Base-by-base conservation (phyloP, 2,113 vertebrate genomes). In the human (Homo sapiens) region DNA sequence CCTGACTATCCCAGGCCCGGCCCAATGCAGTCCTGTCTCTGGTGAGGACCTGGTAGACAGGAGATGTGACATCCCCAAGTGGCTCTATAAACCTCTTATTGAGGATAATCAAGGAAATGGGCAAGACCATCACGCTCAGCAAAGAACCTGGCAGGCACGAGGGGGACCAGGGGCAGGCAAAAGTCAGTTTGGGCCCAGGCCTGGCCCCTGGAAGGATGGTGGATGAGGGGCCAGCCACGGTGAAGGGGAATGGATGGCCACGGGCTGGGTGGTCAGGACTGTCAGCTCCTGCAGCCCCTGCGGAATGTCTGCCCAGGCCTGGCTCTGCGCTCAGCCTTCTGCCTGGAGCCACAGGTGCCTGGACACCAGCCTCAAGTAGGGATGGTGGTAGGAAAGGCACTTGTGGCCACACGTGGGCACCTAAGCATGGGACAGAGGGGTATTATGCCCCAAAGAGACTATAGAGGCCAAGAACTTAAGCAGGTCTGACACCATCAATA, bases 91-190 rank as follows among this genome's bases (percentile, higher is more conserved):
- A 98, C 20, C 0, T 6, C 30, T 98, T 40, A 40, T 40, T 98
- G 94, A 57, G 96, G 90, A 98, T 1, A 0, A 84, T 25, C 72
- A 98, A 97, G 85, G 97, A 98, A 30, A 98, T 2, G 0, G 98
- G 97, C 59, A 98, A 97, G 45, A 97, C 43, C 0, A 68, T 80
- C 23, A 98, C 45, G 6, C 45, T 92, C 1, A 98, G 96, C 84
- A 3, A 61, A n/a, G 87, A 76, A 3, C 43, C 43, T 43, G 43
- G 6, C 43, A 43, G 43, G 43, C 32, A 38, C 13, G 1, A 3
- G 81, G 6, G 61, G 82, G 38, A n/a, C 8, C 59, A 0, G 0
- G 57, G 0, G 0, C 17, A 52, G 18, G 30, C 20, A 70, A 75
- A 78, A 40, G 48, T 93, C 48, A 30, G 14, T 40, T 50, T 27